Evolutionary conservation across 2,888 invertebrate species (phyloP), one percentile per base, ranked within the genome.

Genomic region (Alloscopus bannaensis): DNA sequence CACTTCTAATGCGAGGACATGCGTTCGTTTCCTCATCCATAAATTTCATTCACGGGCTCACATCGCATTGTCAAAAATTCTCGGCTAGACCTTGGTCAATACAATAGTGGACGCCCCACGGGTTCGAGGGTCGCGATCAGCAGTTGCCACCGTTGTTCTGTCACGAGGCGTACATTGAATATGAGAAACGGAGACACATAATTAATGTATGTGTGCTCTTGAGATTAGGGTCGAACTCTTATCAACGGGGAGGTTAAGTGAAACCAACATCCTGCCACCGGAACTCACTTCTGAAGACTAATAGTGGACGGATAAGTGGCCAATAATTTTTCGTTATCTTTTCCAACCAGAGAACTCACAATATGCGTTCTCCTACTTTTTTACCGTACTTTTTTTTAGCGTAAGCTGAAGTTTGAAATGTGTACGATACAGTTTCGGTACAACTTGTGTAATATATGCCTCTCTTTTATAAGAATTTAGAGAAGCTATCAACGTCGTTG

Each of bases 201-300:
- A 77, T 77, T 77, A 77, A 77, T 77, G 75, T 65, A 52, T 77
- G 77, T 77, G 77, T 77, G 64, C 70, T 50, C 64, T 70, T 45
- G 55, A 70, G 77, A 77, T 77, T 77, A 77, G 70, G 69, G 70
- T 69, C 40, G 64, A 69, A 36, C 57, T 73, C 24, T 64, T 70
- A 77, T 77, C 77, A 66, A 59, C 55, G 45, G n/a, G 26, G 57
- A 64, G 68, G 70, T 77, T 70, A 70, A 77, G 70, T 77, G 62
- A 77, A 77, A 70, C 77, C 69, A 77, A 64, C 77, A 77, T 70
- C 70, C 77, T 77, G 77, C 70, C 77, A 70, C 77, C 77, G 77
- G 77, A 77, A 77, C 77, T 77, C 57, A 64, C 70, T 77, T 64
- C 60, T 70, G 69, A 42, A 70, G 69, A 70, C 69, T 70, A 77